These are phyloP conservation scores for Cynopterus brachyotis DNA, from an alignment of 2,113 vertebrate species.

Conservation along the genomic window DNA sequence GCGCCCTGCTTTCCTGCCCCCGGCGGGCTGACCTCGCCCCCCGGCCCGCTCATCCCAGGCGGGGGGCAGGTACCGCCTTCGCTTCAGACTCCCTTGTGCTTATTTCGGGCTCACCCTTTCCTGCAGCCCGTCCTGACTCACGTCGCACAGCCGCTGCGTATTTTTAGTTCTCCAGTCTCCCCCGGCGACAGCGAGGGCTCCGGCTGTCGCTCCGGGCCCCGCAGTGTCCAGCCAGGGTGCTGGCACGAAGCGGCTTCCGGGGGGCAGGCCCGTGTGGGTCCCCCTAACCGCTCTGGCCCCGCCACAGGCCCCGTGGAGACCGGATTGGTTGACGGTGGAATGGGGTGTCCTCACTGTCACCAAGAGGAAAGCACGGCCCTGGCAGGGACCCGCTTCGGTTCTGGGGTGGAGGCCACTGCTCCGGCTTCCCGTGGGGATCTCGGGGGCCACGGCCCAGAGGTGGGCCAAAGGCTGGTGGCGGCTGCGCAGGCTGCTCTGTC, in stretches of 20 bases:
- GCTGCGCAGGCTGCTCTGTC: rapidly evolving
- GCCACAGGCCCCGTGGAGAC: rapidly evolving
- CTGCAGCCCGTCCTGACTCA: not conserved
- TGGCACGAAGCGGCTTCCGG: not conserved
- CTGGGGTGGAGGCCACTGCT: not conserved
- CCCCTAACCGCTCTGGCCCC: not conserved
- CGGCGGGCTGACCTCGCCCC: not conserved
- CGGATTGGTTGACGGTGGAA: rapidly evolving
- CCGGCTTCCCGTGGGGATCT: rapidly evolving
- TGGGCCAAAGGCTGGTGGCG: rapidly evolving
- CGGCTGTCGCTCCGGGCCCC: rapidly evolving
- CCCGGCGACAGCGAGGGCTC: not conserved
- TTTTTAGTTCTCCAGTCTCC: not conserved
- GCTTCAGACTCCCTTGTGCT: not conserved
- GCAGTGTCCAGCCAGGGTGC: not conserved
- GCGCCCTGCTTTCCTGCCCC: rapidly evolving
- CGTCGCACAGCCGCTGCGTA: not conserved
- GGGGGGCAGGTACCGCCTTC: rapidly evolving
- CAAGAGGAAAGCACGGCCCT: not conserved
- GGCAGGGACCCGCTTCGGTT: rapidly evolving
- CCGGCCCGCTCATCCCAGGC: rapidly evolving
- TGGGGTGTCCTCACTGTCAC: not conserved
- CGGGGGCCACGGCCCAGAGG: not conserved
- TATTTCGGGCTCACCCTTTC: not conserved
- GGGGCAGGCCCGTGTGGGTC: not conserved